Conservation (phyloP, 2,113 vertebrate genomes). For the Xenopus tropicalis region DNA sequence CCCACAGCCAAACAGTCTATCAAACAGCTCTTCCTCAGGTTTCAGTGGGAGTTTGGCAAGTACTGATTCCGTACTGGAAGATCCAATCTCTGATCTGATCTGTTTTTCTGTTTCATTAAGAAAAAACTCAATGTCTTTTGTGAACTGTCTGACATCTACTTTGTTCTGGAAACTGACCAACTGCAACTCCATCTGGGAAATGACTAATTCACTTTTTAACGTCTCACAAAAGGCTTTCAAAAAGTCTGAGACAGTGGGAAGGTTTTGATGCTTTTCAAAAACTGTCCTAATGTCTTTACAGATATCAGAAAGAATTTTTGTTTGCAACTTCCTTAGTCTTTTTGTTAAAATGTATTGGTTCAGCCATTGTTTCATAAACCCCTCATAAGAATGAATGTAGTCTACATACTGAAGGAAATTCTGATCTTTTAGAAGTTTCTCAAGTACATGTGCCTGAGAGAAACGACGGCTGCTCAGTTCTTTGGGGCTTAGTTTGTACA, state of each 20-base stretch:
- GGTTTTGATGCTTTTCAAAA: neutral
- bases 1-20: conserved; percentile 62
- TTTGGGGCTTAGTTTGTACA: conserved; percentile 1
- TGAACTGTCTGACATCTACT: conserved; percentile 3
- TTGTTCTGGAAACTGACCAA: conserved; percentile 28
- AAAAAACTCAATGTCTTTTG: neutral
- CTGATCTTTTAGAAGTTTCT: conserved; percentile 28
- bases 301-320: conserved; percentile 18
- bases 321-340: conserved; percentile 1
- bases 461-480: conserved; percentile 20
- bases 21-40: conserved; percentile 19
- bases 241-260: neutral
- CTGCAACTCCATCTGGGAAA: conserved; percentile 24
- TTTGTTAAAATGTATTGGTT: conserved; percentile 14
- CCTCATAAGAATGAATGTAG: conserved; percentile 20
- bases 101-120: neutral
- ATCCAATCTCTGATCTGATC: neutral
- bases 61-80: neutral
- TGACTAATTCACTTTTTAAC: conserved; percentile 37
- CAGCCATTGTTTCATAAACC: conserved; percentile 45
- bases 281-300: neutral
- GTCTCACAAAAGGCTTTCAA: conserved; percentile 23
- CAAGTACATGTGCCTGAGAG: conserved; percentile 38
- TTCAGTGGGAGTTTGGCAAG: neutral
- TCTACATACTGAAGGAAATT: conserved; percentile 13